phyloP scores from a whole-genome alignment of 2,113 vertebrate genomes.

The Phoxinus phoxinus region DNA sequence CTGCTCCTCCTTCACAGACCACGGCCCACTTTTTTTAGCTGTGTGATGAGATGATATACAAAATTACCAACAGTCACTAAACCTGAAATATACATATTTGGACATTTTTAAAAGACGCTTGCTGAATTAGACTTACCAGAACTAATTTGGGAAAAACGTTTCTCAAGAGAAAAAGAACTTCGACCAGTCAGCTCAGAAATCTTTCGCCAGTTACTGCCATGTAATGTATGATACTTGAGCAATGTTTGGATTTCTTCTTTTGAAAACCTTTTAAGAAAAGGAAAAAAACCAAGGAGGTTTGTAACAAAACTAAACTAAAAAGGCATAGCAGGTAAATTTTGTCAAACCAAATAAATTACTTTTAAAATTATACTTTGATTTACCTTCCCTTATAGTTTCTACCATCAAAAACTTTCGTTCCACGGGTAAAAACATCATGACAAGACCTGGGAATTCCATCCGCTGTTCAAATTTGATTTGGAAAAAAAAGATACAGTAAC shows the following conservation, averaged over 20 bases:
- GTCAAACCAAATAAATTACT: neutral
- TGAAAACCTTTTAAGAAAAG: conserved; percentile 64
- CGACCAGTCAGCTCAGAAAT: conserved; percentile 70
- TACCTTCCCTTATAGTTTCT: conserved; percentile 70
- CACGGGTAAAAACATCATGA: conserved; percentile 61
- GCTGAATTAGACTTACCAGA: conserved; percentile 35
- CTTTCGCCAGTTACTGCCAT: conserved; percentile 71
- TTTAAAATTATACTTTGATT: conserved; percentile 21
- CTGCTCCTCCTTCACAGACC: conserved; percentile 36
- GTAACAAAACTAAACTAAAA: neutral
- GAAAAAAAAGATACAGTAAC: neutral
- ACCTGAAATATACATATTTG: neutral
- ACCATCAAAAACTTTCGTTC: conserved; percentile 66
- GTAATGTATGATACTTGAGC: conserved; percentile 60
- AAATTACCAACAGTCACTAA: neutral
- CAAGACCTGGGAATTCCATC: conserved; percentile 70
- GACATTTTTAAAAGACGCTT: neutral
- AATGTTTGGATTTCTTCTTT: conserved; percentile 61
- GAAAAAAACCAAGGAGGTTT: neutral
- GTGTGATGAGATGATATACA: neutral
- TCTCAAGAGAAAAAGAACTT: conserved; percentile 66
- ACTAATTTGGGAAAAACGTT: conserved; percentile 65
- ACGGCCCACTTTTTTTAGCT: conserved; percentile 29
- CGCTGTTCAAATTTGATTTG: conserved; percentile 55
- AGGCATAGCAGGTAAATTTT: neutral